phyloP scores from a whole-genome alignment of 2,113 vertebrate species.

The Bagarius yarrelli region DNA sequence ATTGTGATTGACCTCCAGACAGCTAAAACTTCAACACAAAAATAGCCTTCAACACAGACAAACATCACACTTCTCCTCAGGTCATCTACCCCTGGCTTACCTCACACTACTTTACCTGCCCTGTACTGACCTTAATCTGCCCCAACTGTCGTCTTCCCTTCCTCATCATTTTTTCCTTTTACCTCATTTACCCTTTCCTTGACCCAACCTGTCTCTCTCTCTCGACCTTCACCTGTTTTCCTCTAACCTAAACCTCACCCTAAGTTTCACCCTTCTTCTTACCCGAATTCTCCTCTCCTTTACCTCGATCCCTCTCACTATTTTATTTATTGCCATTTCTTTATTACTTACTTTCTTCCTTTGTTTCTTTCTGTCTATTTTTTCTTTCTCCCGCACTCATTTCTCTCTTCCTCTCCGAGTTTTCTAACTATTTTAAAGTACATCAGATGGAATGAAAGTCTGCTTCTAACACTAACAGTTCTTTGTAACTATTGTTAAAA shows the following conservation, averaged over 20 bases:
- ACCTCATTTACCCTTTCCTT: not conserved
- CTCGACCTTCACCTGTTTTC: no score
- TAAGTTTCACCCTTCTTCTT: not conserved
- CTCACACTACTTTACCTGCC: not conserved
- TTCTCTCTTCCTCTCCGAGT: no score
- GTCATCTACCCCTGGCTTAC: not conserved
- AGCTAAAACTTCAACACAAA: not conserved
- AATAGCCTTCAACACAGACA: no score
- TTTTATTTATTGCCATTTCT: not conserved
- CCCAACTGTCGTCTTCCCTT: no score
- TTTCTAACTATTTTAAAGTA: no score
- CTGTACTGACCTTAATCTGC: not conserved
- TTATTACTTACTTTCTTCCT: not conserved
- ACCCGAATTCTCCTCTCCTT: not conserved
- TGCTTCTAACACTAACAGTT: no score
- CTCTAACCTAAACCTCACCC: not conserved
- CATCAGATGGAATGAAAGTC: no score
- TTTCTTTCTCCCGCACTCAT: no score
- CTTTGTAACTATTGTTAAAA: not conserved
- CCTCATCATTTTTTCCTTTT: no score
- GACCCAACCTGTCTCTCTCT: not conserved
- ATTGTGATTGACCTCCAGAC: not conserved
- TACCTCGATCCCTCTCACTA: not conserved
- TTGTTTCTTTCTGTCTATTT: no score
- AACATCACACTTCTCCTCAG: not conserved